A percentile compares a stretch with the other conserved stretches of the same genome.
These are phyloP conservation scores for Panagrolaimus sp. DNA, from an alignment of 1,140 invertebrate genomes.

Conservation along the genomic window DNA sequence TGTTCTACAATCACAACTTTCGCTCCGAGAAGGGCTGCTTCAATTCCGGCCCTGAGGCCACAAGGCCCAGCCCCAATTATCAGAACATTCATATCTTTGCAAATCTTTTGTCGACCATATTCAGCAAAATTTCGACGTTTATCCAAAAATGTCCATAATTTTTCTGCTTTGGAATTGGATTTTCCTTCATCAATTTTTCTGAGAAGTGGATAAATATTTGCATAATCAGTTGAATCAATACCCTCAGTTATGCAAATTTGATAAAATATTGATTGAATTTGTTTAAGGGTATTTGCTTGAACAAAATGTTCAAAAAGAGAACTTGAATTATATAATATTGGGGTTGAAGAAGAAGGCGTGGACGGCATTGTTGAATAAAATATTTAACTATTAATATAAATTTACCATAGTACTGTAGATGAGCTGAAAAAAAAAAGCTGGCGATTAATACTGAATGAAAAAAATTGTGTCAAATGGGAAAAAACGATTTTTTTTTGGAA, in stretches of 20 bases:
- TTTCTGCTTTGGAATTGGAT: conserved; percentile 78
- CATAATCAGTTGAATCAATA: conserved; percentile 78
- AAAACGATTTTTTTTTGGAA: too few species aligned
- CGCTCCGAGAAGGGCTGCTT: conserved; percentile 87
- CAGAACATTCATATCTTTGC: conserved; percentile 68
- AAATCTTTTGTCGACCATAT: conserved; percentile 79
- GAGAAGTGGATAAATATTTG: conserved; percentile 66
- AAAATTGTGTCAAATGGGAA: too few species aligned
- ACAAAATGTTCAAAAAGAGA: conserved; percentile 78
- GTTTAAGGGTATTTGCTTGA: conserved; percentile 81
- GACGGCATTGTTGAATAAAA: too few species aligned
- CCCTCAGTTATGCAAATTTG: conserved; percentile 79
- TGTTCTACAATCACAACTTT: conserved; percentile 90
- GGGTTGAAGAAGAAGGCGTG: too few species aligned
- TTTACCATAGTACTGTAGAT: too few species aligned
- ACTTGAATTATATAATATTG: too few species aligned
- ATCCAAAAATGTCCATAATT: conserved; percentile 90
- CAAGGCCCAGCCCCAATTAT: conserved; percentile 70
- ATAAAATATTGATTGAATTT: conserved; percentile 70
- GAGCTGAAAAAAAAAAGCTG: too few species aligned
- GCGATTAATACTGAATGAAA: too few species aligned
- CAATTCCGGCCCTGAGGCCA: conserved; percentile 86
- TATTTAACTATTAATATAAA: too few species aligned
- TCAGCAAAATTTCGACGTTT: conserved; percentile 82
- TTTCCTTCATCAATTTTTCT: conserved; percentile 15